phyloP scores from a whole-genome alignment of 1,140 invertebrate species.

The Drosophila pachea region DNA sequence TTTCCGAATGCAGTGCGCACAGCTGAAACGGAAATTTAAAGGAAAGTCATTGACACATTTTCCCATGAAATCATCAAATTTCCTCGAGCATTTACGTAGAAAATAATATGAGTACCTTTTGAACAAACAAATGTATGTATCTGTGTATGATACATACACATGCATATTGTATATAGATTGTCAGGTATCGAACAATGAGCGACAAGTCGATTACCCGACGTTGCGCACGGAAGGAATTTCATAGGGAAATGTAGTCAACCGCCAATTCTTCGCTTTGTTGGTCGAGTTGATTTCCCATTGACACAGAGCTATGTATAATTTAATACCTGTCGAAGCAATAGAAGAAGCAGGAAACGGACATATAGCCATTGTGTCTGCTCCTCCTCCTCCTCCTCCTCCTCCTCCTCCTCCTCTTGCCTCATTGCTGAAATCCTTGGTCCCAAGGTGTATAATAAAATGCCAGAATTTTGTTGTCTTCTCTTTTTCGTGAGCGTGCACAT shows the following conservation, averaged over 20 bases:
- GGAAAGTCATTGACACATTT: conserved; percentile 11
- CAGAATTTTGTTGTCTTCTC: conserved; percentile 2
- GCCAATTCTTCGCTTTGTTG: too few species aligned
- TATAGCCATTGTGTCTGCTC: background rate
- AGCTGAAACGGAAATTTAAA: background rate
- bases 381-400: background rate
- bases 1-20: background rate
- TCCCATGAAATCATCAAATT: background rate
- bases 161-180: too few species aligned
- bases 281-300: too few species aligned
- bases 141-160: too few species aligned
- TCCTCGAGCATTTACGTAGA: conserved; percentile 3
- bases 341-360: background rate
- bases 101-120: background rate
- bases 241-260: too few species aligned
- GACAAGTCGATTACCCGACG: background rate
- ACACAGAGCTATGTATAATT: background rate
- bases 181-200: background rate
- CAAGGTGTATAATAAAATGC: conserved; percentile 14
- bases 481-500: conserved; percentile 9
- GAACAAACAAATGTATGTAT: too few species aligned
- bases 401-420: background rate
- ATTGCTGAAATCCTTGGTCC: conserved; percentile 14
- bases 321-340: background rate
- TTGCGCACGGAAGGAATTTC: background rate